Evolutionary conservation across 2,888 invertebrate species (phyloP).

Genomic region (Xylota sylvarum): DNA sequence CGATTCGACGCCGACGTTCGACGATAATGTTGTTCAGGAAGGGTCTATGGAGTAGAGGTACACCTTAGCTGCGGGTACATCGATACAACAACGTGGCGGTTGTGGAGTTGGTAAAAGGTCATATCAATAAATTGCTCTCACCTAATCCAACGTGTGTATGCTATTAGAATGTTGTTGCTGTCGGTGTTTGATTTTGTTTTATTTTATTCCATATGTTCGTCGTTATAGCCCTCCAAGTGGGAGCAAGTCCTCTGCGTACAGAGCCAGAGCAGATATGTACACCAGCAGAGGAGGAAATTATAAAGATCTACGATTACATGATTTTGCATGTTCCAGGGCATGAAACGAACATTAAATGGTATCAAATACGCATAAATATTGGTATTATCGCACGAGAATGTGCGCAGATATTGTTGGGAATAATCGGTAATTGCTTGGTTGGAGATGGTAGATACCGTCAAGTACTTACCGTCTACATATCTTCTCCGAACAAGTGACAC

Average conservation of each 20-base stretch:
- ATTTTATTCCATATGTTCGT: slow-evolving; percentile 73
- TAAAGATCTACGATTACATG: slow-evolving; percentile 83
- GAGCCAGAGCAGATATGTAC: slow-evolving; percentile 30
- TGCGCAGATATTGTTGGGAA: slow-evolving; percentile 65
- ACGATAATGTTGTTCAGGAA: slow-evolving; percentile 60
- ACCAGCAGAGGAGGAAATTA: slow-evolving; percentile 79
- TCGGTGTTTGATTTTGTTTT: slow-evolving; percentile 76
- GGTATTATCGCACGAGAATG: slow-evolving; percentile 78
- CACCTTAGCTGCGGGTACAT: slow-evolving; percentile 60
- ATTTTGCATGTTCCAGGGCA: slow-evolving; percentile 83
- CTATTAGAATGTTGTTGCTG: slow-evolving; percentile 76
- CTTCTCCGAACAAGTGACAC: slow-evolving; percentile 17
- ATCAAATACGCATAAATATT: slow-evolving; percentile 83
- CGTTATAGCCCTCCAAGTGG: slow-evolving; percentile 54
- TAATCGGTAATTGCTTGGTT: slow-evolving; percentile 57
- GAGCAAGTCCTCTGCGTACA: slow-evolving; percentile 37
- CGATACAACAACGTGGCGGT: slow-evolving; percentile 53
- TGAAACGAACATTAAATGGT: slow-evolving; percentile 82
- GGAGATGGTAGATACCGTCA: slow-evolving; percentile 24
- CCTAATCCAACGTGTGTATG: slow-evolving; percentile 77
- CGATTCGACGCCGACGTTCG: slow-evolving; percentile 46
- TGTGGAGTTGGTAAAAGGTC: slow-evolving; percentile 78
- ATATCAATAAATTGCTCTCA: slow-evolving; percentile 82
- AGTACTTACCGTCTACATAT: slow-evolving; percentile 10
- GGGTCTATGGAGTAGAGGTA: slow-evolving; percentile 51